Conservation (phyloP, 1,140 invertebrate species). For the Zaprionus kolodkinae region DNA sequence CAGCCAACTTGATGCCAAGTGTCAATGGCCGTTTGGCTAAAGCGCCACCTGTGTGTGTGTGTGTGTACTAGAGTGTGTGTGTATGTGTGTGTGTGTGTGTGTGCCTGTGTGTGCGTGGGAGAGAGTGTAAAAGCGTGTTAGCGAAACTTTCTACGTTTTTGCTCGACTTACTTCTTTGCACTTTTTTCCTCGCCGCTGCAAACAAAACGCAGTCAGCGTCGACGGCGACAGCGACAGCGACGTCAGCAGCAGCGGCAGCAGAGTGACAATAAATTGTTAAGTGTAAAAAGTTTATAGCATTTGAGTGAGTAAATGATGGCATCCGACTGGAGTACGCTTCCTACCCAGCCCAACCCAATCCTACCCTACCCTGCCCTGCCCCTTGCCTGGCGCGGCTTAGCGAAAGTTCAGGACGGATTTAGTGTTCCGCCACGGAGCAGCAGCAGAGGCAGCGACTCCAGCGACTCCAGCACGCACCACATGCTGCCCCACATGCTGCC, state of each 20-base stretch:
- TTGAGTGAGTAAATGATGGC: constrained; percentile 73
- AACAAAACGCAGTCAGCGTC: constrained; percentile 11
- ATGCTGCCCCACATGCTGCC: constrained; percentile 28
- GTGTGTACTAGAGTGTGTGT: constrained; percentile 19
- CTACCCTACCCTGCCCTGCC: background rate
- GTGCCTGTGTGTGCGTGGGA: constrained; percentile 32
- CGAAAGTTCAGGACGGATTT: constrained; percentile 60
- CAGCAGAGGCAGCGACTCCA: constrained; percentile 16
- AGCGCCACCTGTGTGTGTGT: constrained; percentile 54
- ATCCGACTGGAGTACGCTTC: constrained; percentile 27
- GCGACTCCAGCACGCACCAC: constrained; percentile 10
- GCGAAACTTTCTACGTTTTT: constrained; percentile 70
- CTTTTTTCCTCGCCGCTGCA: constrained; percentile 27
- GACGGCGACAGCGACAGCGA: background rate
- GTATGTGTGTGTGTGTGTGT: constrained; percentile 12
- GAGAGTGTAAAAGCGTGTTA: constrained; percentile 73
- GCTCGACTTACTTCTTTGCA: constrained; percentile 66
- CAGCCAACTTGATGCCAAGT: constrained; percentile 50
- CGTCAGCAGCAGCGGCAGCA: constrained; percentile 21
- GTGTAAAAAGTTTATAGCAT: constrained; percentile 76
- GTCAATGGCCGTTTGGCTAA: constrained; percentile 62
- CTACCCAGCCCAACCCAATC: too few relatives aligned
- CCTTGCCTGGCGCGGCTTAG: constrained; percentile 22
- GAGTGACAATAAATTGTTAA: constrained; percentile 82
- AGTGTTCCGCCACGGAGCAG: constrained; percentile 27